Conservation (phyloP, 1,140 invertebrate genomes). For the Apis dorsata region DNA sequence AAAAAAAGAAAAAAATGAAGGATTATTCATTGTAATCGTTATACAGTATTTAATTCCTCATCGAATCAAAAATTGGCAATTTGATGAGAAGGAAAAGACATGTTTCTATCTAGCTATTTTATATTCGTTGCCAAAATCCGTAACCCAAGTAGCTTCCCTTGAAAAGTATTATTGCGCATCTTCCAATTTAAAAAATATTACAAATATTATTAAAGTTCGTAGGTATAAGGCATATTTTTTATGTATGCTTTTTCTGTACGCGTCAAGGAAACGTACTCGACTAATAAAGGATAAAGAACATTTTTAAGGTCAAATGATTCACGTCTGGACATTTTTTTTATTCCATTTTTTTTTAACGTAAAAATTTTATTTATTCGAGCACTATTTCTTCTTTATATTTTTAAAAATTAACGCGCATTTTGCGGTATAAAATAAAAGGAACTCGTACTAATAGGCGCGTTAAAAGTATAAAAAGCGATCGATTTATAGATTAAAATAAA, state of each 20-base stretch:
- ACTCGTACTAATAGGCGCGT: no score
- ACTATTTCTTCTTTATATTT: background rate
- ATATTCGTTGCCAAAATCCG: constrained; percentile 69
- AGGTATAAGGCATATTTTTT: constrained; percentile 80
- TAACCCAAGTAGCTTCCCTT: constrained; percentile 63
- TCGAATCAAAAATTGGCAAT: background rate
- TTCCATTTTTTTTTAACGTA: background rate
- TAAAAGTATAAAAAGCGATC: background rate
- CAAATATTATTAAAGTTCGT: constrained; percentile 72
- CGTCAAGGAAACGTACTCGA: constrained; percentile 73
- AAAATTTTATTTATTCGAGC: background rate
- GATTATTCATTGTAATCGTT: constrained; percentile 31
- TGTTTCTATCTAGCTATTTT: constrained; percentile 66
- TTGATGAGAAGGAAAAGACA: constrained; percentile 34
- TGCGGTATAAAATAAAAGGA: constrained; percentile 5
- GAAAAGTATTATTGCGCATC: constrained; percentile 78
- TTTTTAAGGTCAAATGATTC: constrained; percentile 58
- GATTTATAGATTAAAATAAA: background rate
- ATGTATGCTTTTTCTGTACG: constrained; percentile 81
- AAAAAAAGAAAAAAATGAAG: constrained; percentile 29
- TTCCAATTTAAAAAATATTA: constrained; percentile 72
- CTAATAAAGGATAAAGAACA: constrained; percentile 71
- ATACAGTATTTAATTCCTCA: constrained; percentile 21
- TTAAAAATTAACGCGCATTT: background rate
- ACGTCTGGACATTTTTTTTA: background rate